Evolutionary conservation across 2,113 vertebrate species (phyloP).

Genomic region (Empidonax traillii): DNA sequence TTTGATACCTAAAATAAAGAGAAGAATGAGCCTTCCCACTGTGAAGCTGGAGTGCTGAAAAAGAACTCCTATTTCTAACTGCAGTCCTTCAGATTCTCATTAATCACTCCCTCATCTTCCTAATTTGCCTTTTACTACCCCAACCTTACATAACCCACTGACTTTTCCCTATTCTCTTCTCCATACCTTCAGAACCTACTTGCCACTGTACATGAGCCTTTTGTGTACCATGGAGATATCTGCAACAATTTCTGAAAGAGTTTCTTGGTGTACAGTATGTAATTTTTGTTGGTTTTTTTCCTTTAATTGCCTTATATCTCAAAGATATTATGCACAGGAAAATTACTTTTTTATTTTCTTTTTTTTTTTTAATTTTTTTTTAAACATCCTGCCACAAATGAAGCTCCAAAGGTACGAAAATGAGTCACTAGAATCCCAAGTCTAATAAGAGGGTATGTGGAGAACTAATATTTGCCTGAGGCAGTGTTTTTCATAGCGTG

Average conservation of each 20-base stretch:
- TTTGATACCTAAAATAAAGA: not conserved
- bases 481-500: conserved; percentile 3
- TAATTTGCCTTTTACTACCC: not conserved
- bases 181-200: not conserved
- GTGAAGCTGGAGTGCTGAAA: not conserved
- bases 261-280: not conserved
- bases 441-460: not conserved
- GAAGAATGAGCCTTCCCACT: not conserved
- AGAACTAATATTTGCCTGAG: not conserved
- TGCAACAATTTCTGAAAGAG: not conserved
- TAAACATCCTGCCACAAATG: not conserved
- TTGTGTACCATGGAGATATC: not conserved
- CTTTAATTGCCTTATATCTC: not conserved
- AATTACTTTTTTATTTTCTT: not conserved
- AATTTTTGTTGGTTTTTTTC: not conserved
- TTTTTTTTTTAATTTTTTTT: not conserved
- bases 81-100: not conserved
- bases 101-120: not conserved
- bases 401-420: not conserved
- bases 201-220: not conserved
- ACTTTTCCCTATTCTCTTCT: not conserved
- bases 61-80: not conserved
- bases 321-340: not conserved
- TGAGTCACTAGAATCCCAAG: not conserved
- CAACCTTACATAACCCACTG: not conserved